phyloP scores from a whole-genome alignment of 2,888 invertebrate species.

The Andrena minutula region DNA sequence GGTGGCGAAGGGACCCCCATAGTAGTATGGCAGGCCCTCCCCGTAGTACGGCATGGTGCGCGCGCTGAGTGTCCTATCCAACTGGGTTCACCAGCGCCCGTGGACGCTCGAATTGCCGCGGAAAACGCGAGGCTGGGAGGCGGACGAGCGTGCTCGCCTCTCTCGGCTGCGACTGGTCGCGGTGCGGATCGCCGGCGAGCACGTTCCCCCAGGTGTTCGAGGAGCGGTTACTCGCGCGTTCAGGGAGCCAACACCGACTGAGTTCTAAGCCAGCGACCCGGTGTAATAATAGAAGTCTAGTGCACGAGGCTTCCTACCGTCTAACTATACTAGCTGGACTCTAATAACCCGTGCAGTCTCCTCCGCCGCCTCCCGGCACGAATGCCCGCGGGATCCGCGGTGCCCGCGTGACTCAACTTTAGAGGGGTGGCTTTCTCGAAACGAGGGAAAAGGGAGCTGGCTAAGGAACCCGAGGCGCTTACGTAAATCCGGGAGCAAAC shows the following conservation, averaged over 20 bases:
- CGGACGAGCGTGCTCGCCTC: slow-evolving; percentile 30
- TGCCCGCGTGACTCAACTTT: slow-evolving; percentile 28
- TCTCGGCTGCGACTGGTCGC: slow-evolving; percentile 48
- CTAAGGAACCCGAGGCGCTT: neutral
- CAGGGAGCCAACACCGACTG: slow-evolving; percentile 84
- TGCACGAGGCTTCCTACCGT: slow-evolving; percentile 81
- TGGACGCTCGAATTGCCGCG: neutral
- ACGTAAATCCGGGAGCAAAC: neutral
- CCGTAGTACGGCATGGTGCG: slow-evolving; percentile 82
- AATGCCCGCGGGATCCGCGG: slow-evolving; percentile 29
- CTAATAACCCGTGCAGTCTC: slow-evolving; percentile 72
- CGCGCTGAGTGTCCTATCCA: neutral
- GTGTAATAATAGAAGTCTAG: slow-evolving; percentile 84
- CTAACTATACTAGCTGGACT: slow-evolving; percentile 81
- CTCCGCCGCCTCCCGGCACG: slow-evolving; percentile 67
- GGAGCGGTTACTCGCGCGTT: slow-evolving; percentile 82
- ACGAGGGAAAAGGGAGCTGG: too few relatives aligned
- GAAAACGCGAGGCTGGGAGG: neutral
- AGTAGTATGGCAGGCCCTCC: slow-evolving; percentile 80
- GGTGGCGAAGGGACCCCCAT: slow-evolving; percentile 80
- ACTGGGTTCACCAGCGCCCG: neutral
- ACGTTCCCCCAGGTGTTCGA: slow-evolving; percentile 78
- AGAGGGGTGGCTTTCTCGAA: too few relatives aligned
- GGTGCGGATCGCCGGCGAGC: slow-evolving; percentile 51
- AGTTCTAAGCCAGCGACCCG: slow-evolving; percentile 83